Evolutionary conservation across 2,888 invertebrate genomes (phyloP).

Genomic region (Nomada ferruginata): DNA sequence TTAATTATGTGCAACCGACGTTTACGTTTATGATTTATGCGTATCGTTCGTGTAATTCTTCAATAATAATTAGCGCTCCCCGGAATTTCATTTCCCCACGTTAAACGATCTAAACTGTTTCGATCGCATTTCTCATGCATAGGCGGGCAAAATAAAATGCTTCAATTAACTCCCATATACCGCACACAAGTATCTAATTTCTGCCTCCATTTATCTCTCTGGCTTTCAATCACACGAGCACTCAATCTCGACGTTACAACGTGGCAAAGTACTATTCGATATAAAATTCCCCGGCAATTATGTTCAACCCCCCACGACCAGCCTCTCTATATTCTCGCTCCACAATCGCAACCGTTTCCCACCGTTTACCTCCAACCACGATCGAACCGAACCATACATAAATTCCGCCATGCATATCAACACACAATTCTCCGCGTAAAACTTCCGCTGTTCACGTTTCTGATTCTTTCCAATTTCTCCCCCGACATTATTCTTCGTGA

Average conservation of each 20-base stretch:
- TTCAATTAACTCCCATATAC: constrained; percentile 16
- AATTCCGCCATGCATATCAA: not conserved
- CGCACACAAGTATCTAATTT: constrained; percentile 16
- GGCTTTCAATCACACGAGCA: constrained; percentile 24
- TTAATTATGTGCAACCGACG: too few species aligned
- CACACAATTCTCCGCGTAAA: not conserved
- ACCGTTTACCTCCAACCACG: not conserved
- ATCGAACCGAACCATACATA: not conserved
- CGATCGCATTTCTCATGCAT: not conserved
- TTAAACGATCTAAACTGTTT: not conserved
- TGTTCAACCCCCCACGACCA: constrained; percentile 5
- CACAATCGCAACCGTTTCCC: constrained; percentile 14
- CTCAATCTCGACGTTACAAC: constrained; percentile 22
- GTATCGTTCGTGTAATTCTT: too few species aligned
- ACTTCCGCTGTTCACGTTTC: not conserved
- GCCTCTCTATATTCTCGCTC: not conserved
- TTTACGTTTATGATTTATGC: too few species aligned
- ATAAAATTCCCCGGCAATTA: constrained; percentile 16
- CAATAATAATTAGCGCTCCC: too few species aligned
- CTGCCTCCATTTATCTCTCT: constrained; percentile 25
- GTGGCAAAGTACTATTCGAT: constrained; percentile 16
- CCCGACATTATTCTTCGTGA: not conserved
- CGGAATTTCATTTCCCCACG: too few species aligned
- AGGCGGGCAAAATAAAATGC: not conserved
- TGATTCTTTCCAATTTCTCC: not conserved